Percentiles rank a stretch among this genome's conserved stretches.
These are phyloP conservation scores for Stratiomys singularior DNA, from an alignment of 2,888 invertebrate species.

Conservation along the genomic window DNA sequence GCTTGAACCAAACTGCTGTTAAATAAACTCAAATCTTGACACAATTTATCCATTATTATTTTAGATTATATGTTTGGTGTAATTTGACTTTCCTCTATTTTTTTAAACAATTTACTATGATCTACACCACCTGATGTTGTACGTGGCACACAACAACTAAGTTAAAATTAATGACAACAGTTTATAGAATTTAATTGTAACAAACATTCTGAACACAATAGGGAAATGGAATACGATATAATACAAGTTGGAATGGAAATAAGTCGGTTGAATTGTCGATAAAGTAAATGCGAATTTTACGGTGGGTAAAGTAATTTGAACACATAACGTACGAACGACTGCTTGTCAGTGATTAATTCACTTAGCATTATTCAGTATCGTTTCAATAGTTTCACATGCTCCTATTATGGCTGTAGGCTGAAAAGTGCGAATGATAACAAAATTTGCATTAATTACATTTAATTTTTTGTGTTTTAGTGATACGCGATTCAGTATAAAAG, in stretches of 20 bases:
- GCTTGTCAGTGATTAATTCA: neutral
- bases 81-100: neutral
- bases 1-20: neutral
- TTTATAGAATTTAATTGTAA: constrained; percentile 12
- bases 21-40: constrained; percentile 46
- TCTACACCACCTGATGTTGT: neutral
- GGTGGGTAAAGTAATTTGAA: neutral
- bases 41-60: constrained; percentile 45
- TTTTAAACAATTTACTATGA: neutral
- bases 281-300: constrained; percentile 36
- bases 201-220: neutral
- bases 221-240: neutral
- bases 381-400: neutral
- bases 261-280: constrained; percentile 4
- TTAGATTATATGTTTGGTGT: neutral
- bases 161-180: neutral
- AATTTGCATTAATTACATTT: too few species aligned
- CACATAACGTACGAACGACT: neutral
- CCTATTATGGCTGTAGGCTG: neutral
- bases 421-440: neutral
- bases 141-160: constrained; percentile 21
- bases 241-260: neutral
- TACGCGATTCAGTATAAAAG: too few species aligned
- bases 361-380: neutral
- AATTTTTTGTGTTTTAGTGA: too few species aligned